A percentile compares a stretch with the other conserved stretches of the same genome.
Conservation (phyloP, 2,888 invertebrate species). For the Cephalotes varians region DNA sequence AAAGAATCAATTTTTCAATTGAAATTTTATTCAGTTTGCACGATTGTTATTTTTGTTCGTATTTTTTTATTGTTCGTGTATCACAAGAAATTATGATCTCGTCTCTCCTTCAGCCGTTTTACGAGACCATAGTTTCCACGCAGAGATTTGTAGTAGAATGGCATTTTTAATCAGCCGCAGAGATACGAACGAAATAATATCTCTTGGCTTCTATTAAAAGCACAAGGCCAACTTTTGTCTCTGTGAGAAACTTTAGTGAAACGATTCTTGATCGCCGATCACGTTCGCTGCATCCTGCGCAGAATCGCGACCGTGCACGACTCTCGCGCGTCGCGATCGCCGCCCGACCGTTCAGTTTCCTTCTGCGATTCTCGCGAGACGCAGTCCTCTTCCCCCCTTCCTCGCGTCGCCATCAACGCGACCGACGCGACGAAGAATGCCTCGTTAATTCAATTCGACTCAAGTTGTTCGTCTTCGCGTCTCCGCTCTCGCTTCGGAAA, state of each 20-base stretch:
- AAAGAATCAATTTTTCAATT: neutral
- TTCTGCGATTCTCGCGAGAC: slow-evolving; percentile 46
- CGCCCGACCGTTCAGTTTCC: slow-evolving; percentile 51
- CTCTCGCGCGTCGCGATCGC: slow-evolving; percentile 31
- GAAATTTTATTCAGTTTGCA: neutral
- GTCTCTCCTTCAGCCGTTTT: neutral
- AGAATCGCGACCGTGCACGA: slow-evolving; percentile 49
- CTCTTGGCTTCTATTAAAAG: neutral
- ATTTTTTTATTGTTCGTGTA: neutral
- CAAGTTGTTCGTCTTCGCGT: neutral
- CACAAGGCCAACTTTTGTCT: too few relatives aligned
- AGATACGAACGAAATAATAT: neutral
- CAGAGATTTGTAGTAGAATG: neutral
- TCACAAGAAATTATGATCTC: neutral
- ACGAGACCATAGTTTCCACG: neutral
- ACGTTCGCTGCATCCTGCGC: slow-evolving; percentile 49
- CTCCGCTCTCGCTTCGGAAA: neutral
- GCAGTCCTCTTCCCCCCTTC: slow-evolving; percentile 7
- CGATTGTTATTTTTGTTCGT: neutral
- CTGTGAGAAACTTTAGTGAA: neutral
- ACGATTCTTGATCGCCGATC: neutral
- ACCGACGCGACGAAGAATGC: neutral
- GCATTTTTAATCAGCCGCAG: neutral
- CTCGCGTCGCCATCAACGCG: neutral
- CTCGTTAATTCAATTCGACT: slow-evolving; percentile 39